A percentile compares a stretch with the other conserved stretches of the same genome.
Conservation (phyloP, 1,140 invertebrate species). For the Leucophenga varia region DNA sequence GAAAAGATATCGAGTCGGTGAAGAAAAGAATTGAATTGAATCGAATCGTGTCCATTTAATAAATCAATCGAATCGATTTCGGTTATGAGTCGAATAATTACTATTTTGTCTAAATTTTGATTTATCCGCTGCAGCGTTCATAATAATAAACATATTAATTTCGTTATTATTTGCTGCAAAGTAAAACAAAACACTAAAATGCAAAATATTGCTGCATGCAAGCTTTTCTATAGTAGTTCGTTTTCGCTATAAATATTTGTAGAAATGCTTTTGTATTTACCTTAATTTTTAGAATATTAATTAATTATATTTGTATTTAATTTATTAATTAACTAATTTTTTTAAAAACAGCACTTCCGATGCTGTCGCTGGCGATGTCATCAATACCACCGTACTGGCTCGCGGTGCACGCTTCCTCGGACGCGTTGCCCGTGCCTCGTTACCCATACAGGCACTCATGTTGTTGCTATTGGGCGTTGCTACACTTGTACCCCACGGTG, state of each 20-base stretch:
- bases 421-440: constrained; percentile 82
- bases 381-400: constrained; percentile 67
- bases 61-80: no score
- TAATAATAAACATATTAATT: constrained; percentile 5
- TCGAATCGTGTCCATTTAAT: no score
- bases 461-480: constrained; percentile 85
- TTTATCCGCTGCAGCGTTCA: no score
- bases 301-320: background rate
- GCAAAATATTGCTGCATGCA: background rate
- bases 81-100: no score
- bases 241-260: constrained; percentile 12
- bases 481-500: constrained; percentile 79
- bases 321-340: constrained; percentile 15
- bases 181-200: background rate
- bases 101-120: no score
- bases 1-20: no score
- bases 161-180: constrained; percentile 12
- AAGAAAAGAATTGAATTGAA: no score
- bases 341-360: constrained; percentile 56
- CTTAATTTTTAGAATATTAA: background rate
- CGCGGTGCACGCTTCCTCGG: constrained; percentile 80
- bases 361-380: constrained; percentile 60
- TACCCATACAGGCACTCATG: constrained; percentile 89
- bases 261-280: constrained; percentile 4
- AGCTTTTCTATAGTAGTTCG: background rate